Conservation (phyloP, 2,888 invertebrate species). For the Ctena decussata region DNA sequence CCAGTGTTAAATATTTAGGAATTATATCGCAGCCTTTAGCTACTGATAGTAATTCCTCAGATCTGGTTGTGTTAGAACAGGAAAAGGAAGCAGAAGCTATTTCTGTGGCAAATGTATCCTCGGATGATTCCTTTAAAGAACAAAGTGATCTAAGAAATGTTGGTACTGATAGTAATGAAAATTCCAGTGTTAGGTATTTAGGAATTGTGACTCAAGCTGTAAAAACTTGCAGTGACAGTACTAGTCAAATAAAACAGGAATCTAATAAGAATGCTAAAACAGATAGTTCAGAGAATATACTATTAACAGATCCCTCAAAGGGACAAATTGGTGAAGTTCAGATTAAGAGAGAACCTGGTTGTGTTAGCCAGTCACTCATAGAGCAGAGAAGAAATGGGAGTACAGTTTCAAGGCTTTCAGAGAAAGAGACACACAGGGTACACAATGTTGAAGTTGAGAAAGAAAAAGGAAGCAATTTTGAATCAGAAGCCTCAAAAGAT, state of each 20-base stretch:
- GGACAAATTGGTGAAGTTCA: neutral
- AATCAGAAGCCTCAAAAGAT: too few relatives aligned
- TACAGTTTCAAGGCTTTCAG: too few relatives aligned
- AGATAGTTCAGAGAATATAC: too few relatives aligned
- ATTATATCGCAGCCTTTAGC: neutral
- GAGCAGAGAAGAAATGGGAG: too few relatives aligned
- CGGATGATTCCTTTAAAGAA: neutral
- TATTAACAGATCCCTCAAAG: too few relatives aligned
- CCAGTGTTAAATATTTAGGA: neutral
- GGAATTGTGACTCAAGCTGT: neutral
- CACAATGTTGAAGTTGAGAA: too few relatives aligned
- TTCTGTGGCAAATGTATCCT: neutral
- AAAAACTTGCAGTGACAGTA: neutral
- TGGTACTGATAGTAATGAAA: neutral
- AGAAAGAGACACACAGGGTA: too few relatives aligned
- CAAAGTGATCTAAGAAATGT: neutral
- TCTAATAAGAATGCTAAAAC: neutral
- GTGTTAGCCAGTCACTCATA: neutral
- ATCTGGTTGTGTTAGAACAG: neutral
- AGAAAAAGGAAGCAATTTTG: too few relatives aligned
- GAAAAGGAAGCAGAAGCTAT: neutral
- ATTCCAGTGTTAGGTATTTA: neutral
- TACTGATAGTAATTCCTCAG: neutral
- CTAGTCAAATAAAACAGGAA: neutral
- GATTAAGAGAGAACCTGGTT: neutral